Evolutionary conservation across 2,888 invertebrate genomes (phyloP), one percentile per base, ranked within the genome.

Genomic region (Diaphora mendica): DNA sequence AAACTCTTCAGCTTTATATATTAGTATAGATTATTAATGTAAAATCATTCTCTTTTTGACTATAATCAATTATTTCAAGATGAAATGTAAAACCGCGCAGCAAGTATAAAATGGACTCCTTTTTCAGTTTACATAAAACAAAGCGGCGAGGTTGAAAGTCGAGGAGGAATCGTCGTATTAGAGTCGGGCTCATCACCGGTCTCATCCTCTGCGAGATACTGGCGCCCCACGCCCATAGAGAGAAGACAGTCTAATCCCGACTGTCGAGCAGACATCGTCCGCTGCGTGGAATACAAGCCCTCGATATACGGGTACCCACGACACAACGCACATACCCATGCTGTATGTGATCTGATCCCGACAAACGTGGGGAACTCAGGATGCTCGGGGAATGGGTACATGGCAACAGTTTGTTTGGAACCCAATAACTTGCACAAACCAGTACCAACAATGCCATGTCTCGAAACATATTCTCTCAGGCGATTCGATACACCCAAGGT

Each of bases 91-190:
- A 26, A 59, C 13, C 9, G 15, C 44, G 15, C 11, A 44, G 3
- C 48, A 7, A 33, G 39, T 33, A 59, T 42, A 39, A 39, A 26
- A n/a, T 2, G 3, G 7, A 11, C 3, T n/a, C 30, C 23, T 73
- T 64, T 48, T 64, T 35, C 87, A 95, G 94, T 95, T 79, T 93
- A 91, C 90, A 97, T 97, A 76, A 97, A 97, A 87, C 96, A 96
- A 91, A 96, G 96, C 0, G 96, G 96, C 4, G 97, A 97, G 81
- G 96, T 96, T 69, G 97, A 97, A 81, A 97, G 97, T 86, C 96
- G 97, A 67, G 96, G 96, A 1, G 96, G 96, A 0, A 95, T 93
- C 20, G 91, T 93, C 26, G 85, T 88, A 35, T 82, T 91, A 73
- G 93, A 93, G 73, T 89, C 89, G 3, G 89, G 90, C 3, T 92